Evolutionary conservation across 2,888 invertebrate species (phyloP).

Genomic region (Acanthosepion lycidas): DNA sequence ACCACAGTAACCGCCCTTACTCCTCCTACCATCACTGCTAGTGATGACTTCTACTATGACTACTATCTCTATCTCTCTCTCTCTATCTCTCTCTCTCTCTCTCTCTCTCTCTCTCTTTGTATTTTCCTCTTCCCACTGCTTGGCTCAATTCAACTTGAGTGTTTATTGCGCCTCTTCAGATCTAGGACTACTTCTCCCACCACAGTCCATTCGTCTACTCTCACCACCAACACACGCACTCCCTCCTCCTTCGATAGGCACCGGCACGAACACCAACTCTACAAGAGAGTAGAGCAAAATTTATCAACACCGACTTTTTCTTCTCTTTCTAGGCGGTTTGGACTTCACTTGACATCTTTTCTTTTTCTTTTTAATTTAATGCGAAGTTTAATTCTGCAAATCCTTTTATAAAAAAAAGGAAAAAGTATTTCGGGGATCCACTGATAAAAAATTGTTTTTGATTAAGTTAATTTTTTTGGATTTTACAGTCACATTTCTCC

Average conservation of each 20-base stretch:
- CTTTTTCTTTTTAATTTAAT: not conserved
- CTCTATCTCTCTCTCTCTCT: not conserved
- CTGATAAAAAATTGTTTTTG: not conserved
- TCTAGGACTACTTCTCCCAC: conserved; percentile 4
- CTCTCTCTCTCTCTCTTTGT: not conserved
- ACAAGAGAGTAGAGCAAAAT: not conserved
- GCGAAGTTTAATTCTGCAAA: conserved; percentile 8
- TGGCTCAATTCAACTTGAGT: not conserved
- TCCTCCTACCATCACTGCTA: not conserved
- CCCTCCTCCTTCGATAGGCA: conserved; percentile 25
- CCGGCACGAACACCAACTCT: not conserved
- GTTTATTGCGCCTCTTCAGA: not conserved
- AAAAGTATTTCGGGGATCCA: not conserved
- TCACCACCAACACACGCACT: not conserved
- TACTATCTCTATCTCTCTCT: not conserved
- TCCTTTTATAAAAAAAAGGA: not conserved
- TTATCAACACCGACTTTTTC: not conserved
- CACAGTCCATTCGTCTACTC: not conserved
- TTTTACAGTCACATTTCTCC: not conserved
- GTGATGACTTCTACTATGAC: not conserved
- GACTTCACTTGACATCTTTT: not conserved
- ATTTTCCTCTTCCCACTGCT: not conserved
- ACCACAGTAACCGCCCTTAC: not conserved
- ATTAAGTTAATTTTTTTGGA: not conserved
- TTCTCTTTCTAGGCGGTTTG: not conserved